Percentiles rank a stretch among this genome's conserved stretches.
Conservation (phyloP, 1,140 invertebrate species). For the Drosophila ironensis region DNA sequence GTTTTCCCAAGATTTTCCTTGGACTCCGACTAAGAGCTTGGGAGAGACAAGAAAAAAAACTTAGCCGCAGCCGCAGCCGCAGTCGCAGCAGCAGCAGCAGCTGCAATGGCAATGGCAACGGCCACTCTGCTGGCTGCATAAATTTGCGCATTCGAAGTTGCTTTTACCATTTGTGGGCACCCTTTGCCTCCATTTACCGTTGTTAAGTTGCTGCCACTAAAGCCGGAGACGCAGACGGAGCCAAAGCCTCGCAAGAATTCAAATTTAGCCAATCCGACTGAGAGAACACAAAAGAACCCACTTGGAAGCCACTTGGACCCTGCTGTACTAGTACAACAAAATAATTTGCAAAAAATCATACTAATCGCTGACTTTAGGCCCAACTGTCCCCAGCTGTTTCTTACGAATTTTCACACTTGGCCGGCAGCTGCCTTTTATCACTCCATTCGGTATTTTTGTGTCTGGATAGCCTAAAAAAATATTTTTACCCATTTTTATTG, state of each 20-base stretch:
- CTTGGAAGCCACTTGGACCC: too few relatives aligned
- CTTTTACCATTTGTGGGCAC: conserved; percentile 73
- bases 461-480: conserved; percentile 22
- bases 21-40: background rate
- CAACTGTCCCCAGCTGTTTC: conserved; percentile 30
- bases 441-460: background rate
- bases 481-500: conserved; percentile 15
- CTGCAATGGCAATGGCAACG: conserved; percentile 4
- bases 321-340: conserved; percentile 19
- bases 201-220: conserved; percentile 60
- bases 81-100: background rate
- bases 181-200: conserved; percentile 71
- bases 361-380: conserved; percentile 28
- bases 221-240: too few relatives aligned
- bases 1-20: conserved; percentile 33
- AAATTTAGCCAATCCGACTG: conserved; percentile 24
- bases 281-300: conserved; percentile 11
- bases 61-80: too few relatives aligned
- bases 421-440: conserved; percentile 47
- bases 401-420: conserved; percentile 19
- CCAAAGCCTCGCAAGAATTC: conserved; percentile 16
- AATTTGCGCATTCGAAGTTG: conserved; percentile 61
- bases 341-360: conserved; percentile 6
- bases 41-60: conserved; percentile 13
- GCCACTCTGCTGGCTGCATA: conserved; percentile 44